These are phyloP conservation scores for Rhabdomys dilectus DNA, from an alignment of 2,113 vertebrate species.

Conservation along the genomic window DNA sequence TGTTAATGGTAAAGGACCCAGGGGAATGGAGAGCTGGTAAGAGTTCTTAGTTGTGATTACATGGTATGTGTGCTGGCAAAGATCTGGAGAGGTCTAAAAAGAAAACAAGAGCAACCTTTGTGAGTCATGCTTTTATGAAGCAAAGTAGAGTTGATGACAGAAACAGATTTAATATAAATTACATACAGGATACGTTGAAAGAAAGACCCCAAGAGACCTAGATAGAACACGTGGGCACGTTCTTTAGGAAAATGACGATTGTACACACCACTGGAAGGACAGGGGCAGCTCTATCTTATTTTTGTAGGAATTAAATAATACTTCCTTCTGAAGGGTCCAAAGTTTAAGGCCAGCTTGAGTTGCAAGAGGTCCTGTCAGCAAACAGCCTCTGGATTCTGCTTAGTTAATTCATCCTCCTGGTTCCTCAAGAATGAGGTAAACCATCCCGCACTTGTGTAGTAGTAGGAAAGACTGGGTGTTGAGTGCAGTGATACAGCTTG, in stretches of 20 bases:
- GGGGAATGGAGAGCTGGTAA: not conserved
- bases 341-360: not conserved
- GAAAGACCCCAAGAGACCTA: not conserved
- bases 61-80: not conserved
- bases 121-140: not conserved
- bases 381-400: not conserved
- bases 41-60: not conserved
- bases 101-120: not conserved
- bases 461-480: not conserved
- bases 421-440: not conserved
- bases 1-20: not conserved
- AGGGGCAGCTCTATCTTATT: not conserved
- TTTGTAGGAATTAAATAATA: constrained; percentile 29
- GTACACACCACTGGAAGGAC: not conserved
- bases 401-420: not conserved
- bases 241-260: not conserved
- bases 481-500: not conserved
- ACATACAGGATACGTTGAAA: not conserved
- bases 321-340: not conserved
- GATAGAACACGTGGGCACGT: not conserved
- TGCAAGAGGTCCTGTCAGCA: not conserved
- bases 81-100: not conserved
- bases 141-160: not conserved
- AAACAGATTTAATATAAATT: not conserved
- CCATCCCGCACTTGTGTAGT: not conserved